Evolutionary conservation across 2,113 vertebrate genomes (phyloP).

Genomic region (Diphyllodes magnificus): DNA sequence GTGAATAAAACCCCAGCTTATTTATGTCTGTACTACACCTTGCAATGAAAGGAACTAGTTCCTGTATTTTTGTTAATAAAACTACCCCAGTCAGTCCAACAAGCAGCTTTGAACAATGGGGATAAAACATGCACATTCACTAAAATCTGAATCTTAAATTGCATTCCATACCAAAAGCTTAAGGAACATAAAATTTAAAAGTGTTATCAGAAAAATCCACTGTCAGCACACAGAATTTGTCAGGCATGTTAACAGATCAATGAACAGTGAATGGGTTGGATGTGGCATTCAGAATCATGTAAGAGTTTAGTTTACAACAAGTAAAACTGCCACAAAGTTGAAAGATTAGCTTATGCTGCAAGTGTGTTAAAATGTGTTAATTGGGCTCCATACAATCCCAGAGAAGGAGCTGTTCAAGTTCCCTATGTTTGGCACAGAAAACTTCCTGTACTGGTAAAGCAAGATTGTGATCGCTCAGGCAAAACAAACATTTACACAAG

Average conservation of each 20-base stretch:
- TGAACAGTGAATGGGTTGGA: neutral
- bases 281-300: neutral
- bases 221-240: neutral
- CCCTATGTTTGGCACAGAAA: neutral
- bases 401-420: neutral
- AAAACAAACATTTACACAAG: conserved; percentile 8
- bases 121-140: neutral
- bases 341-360: neutral
- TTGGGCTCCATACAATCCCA: neutral
- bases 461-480: neutral
- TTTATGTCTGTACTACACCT: neutral
- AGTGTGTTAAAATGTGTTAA: neutral
- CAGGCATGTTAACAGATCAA: neutral
- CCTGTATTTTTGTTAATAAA: neutral
- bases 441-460: neutral
- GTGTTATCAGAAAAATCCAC: neutral
- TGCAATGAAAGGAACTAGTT: neutral
- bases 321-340: neutral
- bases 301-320: neutral
- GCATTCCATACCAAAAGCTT: neutral
- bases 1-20: neutral
- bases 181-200: neutral
- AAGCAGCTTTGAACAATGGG: neutral
- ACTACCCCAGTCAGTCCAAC: neutral
- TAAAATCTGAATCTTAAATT: neutral